These are phyloP conservation scores for Tragelaphus imberbis DNA, from an alignment of 2,113 vertebrate species.

Conservation along the genomic window DNA sequence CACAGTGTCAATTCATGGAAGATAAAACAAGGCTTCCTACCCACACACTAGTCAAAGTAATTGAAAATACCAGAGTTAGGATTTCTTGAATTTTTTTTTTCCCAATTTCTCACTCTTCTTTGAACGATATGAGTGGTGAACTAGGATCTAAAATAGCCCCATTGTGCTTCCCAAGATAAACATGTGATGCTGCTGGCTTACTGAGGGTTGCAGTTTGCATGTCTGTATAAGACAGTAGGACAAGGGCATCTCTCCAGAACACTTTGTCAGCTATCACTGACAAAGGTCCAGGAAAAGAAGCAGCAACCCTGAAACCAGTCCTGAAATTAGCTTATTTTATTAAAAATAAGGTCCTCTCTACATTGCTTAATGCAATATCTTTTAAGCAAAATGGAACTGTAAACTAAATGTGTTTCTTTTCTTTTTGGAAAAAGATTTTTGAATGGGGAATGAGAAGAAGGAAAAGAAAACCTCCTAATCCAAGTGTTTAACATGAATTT, in stretches of 20 bases:
- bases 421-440: not conserved
- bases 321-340: not conserved
- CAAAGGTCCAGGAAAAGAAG: not conserved
- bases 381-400: not conserved
- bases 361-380: not conserved
- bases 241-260: not conserved
- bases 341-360: not conserved
- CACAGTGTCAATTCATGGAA: not conserved
- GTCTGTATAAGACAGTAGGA: not conserved
- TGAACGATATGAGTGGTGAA: not conserved
- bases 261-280: not conserved
- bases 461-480: not conserved
- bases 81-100: not conserved
- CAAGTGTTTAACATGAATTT: not conserved
- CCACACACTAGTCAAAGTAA: not conserved
- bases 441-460: not conserved
- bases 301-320: not conserved
- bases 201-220: not conserved
- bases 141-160: not conserved
- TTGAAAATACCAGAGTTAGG: not conserved
- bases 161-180: not conserved
- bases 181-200: not conserved
- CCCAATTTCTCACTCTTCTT: not conserved
- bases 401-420: not conserved
- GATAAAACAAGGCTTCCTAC: constrained; percentile 14